Evolutionary conservation across 2,113 vertebrate genomes (phyloP).

Genomic region (Psilopsiagon aurifrons): DNA sequence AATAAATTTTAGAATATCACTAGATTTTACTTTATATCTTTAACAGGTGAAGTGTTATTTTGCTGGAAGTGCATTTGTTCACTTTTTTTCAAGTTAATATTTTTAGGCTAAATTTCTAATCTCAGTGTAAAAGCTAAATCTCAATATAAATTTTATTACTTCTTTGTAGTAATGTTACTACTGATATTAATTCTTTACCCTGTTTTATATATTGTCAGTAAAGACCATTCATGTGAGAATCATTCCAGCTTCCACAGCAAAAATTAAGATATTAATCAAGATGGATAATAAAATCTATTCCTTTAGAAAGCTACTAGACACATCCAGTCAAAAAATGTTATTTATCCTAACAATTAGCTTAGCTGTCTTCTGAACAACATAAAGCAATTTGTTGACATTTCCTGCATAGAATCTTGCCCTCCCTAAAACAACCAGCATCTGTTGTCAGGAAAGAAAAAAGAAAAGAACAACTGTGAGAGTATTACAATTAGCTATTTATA

Average conservation of each 20-base stretch:
- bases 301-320: neutral
- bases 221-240: neutral
- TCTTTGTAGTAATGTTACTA: neutral
- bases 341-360: neutral
- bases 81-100: neutral
- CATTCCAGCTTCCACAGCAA: neutral
- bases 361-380: neutral
- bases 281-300: neutral
- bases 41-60: neutral
- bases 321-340: neutral
- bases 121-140: neutral
- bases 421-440: conserved; percentile 32
- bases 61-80: neutral
- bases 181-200: neutral
- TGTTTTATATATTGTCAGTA: neutral
- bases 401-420: neutral
- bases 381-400: neutral
- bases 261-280: conserved; percentile 17
- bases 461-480: conserved; percentile 55
- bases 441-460: conserved; percentile 34
- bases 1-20: neutral
- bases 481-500: conserved; percentile 54
- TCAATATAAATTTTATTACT: neutral
- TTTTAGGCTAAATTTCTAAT: neutral
- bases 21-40: neutral